Base-by-base conservation (phyloP, 2,888 invertebrate genomes). In the Galerucella calmariensis region DNA sequence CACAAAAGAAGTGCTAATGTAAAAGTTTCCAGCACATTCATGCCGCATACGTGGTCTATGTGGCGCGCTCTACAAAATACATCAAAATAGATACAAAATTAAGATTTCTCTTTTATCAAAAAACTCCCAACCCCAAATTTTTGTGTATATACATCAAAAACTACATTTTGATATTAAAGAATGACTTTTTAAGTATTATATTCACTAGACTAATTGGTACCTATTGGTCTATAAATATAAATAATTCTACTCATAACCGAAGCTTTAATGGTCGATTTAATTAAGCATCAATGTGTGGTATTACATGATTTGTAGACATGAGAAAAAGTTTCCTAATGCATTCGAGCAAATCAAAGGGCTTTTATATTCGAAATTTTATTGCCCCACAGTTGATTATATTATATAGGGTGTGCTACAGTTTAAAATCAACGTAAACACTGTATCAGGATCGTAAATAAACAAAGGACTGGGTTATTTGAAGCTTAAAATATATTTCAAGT, bases 311-410 rank as follows among this genome's bases (percentile, higher is more conserved):
- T 56, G 71, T 72, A 27, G 66, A 59, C 72, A 59, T 72, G 66
- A 51, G 66, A 72, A 72, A 66, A 63, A 72, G 24, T 65, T 65
- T 35, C 62, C 65, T 16, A 66, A 66, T 72, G 63, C 63, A 53
- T 63, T 65, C 5, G 27, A 56, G 48, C 69, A 69, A 61, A 61
- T 46, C 59, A 66, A 59, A 66, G 72, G 14, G 66, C 48, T 67
- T 66, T 72, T 72, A 58, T 67, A 48, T 66, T 72, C 35, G 41
- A 41, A 65, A 69, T 61, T 27, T 61, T 20, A 56, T 56, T n/a
- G 48, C 48, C 48, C 48, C 11, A 1, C 20, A 56, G 16, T n/a
- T 53, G 8, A 16, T 16, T 16, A n/a, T 16, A 20, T 20, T 56
- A 56, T 20, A 56, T 20, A 56, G 56, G 20, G 56, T 56, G 56